phyloP scores from a whole-genome alignment of 2,113 vertebrate genomes.

The Eupsittula cactorum region DNA sequence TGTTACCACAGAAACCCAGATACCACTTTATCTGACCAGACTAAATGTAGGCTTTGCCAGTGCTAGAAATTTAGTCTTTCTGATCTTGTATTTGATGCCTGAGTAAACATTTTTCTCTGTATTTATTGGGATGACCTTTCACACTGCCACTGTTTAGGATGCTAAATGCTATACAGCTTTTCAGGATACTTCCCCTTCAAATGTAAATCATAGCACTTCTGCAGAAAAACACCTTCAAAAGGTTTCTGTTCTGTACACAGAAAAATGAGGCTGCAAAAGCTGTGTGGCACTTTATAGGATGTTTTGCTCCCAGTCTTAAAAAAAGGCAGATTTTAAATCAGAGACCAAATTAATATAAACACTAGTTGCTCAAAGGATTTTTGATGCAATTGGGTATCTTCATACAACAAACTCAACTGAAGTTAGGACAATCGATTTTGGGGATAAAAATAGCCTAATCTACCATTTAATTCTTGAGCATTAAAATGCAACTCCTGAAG shows the following conservation, averaged over 20 bases:
- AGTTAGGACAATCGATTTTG: neutral
- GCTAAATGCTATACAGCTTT: neutral
- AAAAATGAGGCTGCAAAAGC: neutral
- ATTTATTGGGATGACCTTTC: neutral
- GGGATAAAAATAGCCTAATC: neutral
- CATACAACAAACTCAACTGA: neutral
- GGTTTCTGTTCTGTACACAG: neutral
- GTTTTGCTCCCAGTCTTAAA: neutral
- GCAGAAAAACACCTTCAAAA: neutral
- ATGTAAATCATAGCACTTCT: neutral
- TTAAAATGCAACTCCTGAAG: neutral
- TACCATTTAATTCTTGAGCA: neutral
- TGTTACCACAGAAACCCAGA: slow-evolving; percentile 27
- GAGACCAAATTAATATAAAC: neutral
- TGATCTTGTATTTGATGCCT: neutral
- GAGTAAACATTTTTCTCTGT: neutral
- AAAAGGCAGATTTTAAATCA: neutral
- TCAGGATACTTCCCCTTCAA: neutral
- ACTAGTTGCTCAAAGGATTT: neutral
- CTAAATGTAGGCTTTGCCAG: neutral
- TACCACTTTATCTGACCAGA: neutral
- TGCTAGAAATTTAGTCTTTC: neutral
- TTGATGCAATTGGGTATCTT: neutral
- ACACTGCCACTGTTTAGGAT: neutral
- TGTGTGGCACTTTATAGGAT: neutral